Base-by-base conservation (phyloP, 2,113 vertebrate species). In the Lucifuga dentata region DNA sequence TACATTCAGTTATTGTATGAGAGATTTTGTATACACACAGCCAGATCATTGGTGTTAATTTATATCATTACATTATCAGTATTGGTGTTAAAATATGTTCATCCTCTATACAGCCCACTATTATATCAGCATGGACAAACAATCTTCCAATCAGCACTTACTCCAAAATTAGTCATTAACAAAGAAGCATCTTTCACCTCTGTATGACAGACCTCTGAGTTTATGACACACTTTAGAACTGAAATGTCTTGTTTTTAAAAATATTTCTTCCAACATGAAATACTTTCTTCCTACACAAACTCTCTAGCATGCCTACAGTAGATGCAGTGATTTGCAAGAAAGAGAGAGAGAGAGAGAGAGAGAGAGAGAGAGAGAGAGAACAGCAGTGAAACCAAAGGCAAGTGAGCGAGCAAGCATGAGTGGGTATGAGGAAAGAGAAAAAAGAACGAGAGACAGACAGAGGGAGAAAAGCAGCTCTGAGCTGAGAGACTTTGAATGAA, bases 1-100 rank as follows among this genome's bases (percentile, higher is more conserved):
- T 64, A 68, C 11, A 8, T 72, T 87, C 55, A 85, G 79, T 88
- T 79, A 82, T 74, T 74, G 38, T 61, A 45, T 41, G 39, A 44
- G 68, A 46, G 66, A 39, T 36, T 80, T 44, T 32, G 39, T 19
- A 49, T 12, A 72, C 39, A 53, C 41, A 29, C 39, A 60, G 26
- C 51, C 49, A 68, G 23, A 24, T 41, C 26, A 53, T 68, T 36
- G 12, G 15, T 36, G 17, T 53, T 65, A 23, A 64, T 61, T 52
- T 59, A 46, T 24, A 13, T 44, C 8, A 9, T 41, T 49, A 29
- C 64, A 62, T 53, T 1, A 50, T 23, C 29, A 67, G 56, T 21
- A 57, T n/a, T 43, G 5, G 3, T 21, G 19, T 68, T 80, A 67
- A 69, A 73, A 80, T 59, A 51, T 7, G 23, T 69, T 76, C 11